These are phyloP conservation scores for Calypte anna DNA, from an alignment of 2,113 vertebrate genomes.

Conservation along the genomic window DNA sequence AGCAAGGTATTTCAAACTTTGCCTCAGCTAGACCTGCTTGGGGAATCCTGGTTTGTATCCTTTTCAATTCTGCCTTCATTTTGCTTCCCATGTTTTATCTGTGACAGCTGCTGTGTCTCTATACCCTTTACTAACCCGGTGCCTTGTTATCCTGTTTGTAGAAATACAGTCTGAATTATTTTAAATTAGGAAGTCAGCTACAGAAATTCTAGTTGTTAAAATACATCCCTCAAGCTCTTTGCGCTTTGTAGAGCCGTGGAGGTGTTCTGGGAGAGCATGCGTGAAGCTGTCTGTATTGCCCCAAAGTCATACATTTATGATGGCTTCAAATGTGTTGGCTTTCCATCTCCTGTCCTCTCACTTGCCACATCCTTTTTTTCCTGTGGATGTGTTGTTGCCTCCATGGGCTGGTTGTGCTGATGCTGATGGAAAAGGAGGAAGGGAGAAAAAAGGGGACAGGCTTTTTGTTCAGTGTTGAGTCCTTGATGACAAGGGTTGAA, in stretches of 20 bases:
- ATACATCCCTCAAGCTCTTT: accelerated
- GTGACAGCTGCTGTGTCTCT: not conserved
- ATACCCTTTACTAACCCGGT: not conserved
- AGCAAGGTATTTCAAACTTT: not conserved
- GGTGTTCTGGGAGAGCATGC: not conserved
- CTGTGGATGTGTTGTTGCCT: not conserved
- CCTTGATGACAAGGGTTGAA: not conserved
- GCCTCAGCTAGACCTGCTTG: not conserved
- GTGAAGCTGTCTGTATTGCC: not conserved
- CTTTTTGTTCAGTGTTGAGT: not conserved
- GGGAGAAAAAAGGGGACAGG: not conserved
- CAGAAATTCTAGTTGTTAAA: not conserved
- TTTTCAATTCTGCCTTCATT: not conserved
- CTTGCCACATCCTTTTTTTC: not conserved
- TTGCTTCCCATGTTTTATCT: not conserved
- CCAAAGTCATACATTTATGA: not conserved
- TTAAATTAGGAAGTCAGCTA: not conserved
- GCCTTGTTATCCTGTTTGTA: not conserved
- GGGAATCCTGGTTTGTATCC: not conserved
- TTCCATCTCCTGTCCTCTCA: not conserved
- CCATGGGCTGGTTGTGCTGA: accelerated
- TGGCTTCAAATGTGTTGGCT: not conserved
- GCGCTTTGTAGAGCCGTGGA: not conserved
- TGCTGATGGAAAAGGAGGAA: not conserved
- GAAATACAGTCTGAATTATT: not conserved